These are phyloP conservation scores for Corythaixoides concolor DNA, from an alignment of 2,113 vertebrate species.

Conservation along the genomic window DNA sequence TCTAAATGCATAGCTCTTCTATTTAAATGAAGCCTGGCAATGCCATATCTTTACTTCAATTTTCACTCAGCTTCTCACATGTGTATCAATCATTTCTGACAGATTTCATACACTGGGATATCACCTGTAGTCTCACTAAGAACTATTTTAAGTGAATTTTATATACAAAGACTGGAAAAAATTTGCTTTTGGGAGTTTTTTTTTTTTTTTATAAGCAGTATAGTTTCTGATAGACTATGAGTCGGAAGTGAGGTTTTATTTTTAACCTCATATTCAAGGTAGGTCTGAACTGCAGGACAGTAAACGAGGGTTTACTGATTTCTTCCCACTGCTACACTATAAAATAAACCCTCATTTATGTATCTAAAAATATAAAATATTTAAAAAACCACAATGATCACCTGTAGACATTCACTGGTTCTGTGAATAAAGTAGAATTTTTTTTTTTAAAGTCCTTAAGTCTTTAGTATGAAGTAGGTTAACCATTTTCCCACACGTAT, in stretches of 20 bases:
- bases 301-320: not conserved
- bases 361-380: not conserved
- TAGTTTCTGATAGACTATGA: not conserved
- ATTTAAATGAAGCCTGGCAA: slow-evolving; percentile 40
- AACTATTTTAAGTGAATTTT: slow-evolving; percentile 7
- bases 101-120: not conserved
- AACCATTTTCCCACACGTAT: not conserved
- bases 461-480: not conserved
- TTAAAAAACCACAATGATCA: accelerated
- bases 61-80: not conserved
- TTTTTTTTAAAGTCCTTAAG: too few species aligned
- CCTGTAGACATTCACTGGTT: not conserved
- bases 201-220: slow-evolving; percentile 10
- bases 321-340: accelerated
- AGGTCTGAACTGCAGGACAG: not conserved
- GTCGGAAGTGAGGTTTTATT: not conserved
- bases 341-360: accelerated
- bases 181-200: not conserved
- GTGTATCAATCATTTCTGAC: slow-evolving; percentile 27
- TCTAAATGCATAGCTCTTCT: not conserved
- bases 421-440: not conserved
- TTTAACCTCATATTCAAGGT: not conserved
- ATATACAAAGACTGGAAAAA: not conserved
- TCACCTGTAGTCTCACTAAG: not conserved
- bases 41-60: not conserved